Base-by-base conservation (phyloP, 2,888 invertebrate genomes). In the Penaeus monodon region DNA sequence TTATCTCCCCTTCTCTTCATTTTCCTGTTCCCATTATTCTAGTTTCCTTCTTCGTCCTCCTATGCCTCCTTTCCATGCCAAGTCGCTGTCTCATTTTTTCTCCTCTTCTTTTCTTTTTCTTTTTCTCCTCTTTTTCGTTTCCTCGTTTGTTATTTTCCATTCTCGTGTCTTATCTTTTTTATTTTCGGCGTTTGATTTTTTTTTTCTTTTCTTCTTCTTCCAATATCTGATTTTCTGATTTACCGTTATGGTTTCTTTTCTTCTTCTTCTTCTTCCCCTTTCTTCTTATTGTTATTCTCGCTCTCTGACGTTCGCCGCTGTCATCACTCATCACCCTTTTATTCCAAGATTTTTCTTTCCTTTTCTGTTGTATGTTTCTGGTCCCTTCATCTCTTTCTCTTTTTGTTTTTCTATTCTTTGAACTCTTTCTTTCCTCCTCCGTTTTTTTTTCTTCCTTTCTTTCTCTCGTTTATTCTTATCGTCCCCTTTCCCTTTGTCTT, bases 131-230 rank as follows among this genome's bases (percentile, higher is more conserved):
- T n/a, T 24, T 44, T 20, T 6, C 44, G 7, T 33, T n/a, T 38
- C 44, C 33, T n/a, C 22, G 38, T 44, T 33, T n/a, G 17, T n/a
- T 38, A 20, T 76, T n/a, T 29, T 20, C 17, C 38, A 2, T 22
- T 44, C n/a, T 44, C n/a, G 20, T 20, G 38, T 38, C 38, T 38
- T n/a, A 14, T 38, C 6, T 44, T 33, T n/a, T 33, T 44, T 44
- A 22, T n/a, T 44, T 57, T 33, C 49, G 24, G 27, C 44, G 4
- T 27, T 29, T 44, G n/a, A 27, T 29, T n/a, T 27, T 57, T 57
- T 57, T 29, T 70, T 57, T 70, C 49, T 70, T 57, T 57, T 70
- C 49, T 70, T 57, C 27, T 68, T 64, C 44, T 27, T 81, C 81
- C 38, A 65, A 65, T 33, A 33, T 66, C 27, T 57, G n/a, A 65